A percentile compares a stretch with the other conserved stretches of the same genome.
These are phyloP conservation scores for Odobenus rosmarus DNA, from an alignment of 2,113 vertebrate genomes.

Conservation along the genomic window DNA sequence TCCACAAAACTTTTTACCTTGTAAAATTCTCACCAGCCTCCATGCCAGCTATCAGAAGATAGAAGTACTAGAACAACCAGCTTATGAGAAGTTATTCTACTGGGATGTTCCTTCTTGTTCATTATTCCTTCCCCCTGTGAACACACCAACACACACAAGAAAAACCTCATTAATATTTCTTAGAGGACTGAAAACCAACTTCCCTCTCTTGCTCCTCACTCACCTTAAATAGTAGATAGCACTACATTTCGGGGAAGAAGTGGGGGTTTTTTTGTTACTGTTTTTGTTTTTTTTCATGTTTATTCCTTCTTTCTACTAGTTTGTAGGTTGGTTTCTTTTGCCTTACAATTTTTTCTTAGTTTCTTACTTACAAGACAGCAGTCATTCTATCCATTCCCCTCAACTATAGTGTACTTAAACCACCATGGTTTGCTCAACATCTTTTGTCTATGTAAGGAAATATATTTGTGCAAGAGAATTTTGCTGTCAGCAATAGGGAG, in stretches of 20 bases:
- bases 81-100: not conserved
- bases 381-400: not conserved
- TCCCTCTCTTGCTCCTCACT: not conserved
- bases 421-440: not conserved
- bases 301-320: not conserved
- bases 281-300: not conserved
- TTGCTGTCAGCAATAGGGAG: not conserved
- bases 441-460: not conserved
- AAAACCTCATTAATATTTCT: not conserved
- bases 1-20: not conserved
- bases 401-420: not conserved
- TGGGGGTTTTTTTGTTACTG: too few species aligned
- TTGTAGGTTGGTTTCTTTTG: not conserved
- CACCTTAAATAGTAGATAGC: not conserved
- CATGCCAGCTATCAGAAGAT: not conserved
- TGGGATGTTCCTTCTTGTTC: not conserved
- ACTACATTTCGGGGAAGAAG: not conserved
- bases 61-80: not conserved
- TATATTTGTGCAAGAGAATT: not conserved
- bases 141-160: not conserved
- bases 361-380: not conserved
- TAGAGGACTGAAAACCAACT: slow-evolving; percentile 29
- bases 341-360: not conserved
- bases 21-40: not conserved
- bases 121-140: not conserved